These are phyloP conservation scores for Imbricaverruca yamaguchii DNA, from an alignment of 2,888 invertebrate species.

Conservation along the genomic window DNA sequence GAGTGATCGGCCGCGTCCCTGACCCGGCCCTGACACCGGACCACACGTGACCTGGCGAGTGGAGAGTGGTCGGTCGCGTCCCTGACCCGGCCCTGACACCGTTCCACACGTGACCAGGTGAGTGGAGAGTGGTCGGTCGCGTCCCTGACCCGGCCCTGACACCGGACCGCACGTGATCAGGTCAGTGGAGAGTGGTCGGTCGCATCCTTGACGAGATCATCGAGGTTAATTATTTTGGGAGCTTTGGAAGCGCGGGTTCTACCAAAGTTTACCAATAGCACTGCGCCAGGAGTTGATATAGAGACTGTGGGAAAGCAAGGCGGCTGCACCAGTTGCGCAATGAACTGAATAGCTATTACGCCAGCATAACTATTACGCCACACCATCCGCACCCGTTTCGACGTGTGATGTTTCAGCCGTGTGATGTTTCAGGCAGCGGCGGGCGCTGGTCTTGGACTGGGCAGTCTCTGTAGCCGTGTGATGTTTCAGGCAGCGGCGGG, in stretches of 20 bases:
- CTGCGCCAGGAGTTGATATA: too few relatives aligned
- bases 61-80: background rate
- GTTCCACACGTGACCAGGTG: constrained; percentile 58
- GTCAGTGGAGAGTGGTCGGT: background rate
- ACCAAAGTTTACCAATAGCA: too few relatives aligned
- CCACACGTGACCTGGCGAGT: background rate
- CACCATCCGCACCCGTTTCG: too few relatives aligned
- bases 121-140: constrained; percentile 32
- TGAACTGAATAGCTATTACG: too few relatives aligned
- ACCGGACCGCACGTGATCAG: background rate
- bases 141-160: background rate
- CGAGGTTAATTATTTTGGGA: too few relatives aligned
- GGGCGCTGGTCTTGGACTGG: constrained; percentile 43
- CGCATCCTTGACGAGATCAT: too few relatives aligned
- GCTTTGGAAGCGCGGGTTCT: too few relatives aligned
- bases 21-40: background rate
- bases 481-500: constrained; percentile 56
- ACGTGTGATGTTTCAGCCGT: too few relatives aligned
- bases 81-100: too few relatives aligned
- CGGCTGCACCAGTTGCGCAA: too few relatives aligned
- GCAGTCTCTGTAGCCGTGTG: constrained; percentile 56
- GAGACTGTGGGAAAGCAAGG: too few relatives aligned
- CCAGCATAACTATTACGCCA: too few relatives aligned
- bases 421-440: constrained; percentile 53
- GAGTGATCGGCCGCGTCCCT: background rate